Evolutionary conservation across 2,888 invertebrate genomes (phyloP).

Genomic region (Machimus atricapillus): DNA sequence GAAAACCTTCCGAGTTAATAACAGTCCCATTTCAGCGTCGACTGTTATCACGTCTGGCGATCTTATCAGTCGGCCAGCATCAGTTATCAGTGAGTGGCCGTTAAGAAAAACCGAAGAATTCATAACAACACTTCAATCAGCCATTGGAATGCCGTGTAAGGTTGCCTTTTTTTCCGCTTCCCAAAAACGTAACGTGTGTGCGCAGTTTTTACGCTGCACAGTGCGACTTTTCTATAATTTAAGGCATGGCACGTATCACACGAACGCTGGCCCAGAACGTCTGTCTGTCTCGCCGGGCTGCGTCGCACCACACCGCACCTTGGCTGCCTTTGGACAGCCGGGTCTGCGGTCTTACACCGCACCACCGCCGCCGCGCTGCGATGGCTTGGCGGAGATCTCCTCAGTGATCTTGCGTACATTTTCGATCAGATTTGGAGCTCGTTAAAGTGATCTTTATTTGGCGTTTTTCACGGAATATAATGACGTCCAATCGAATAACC

Average conservation of each 20-base stretch:
- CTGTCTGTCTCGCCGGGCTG: neutral
- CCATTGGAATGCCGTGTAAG: slow-evolving; percentile 35
- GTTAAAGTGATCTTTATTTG: slow-evolving; percentile 51
- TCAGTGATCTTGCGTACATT: slow-evolving; percentile 40
- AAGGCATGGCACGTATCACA: slow-evolving; percentile 36
- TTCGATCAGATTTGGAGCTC: slow-evolving; percentile 49
- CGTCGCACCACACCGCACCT: neutral
- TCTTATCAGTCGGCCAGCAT: neutral
- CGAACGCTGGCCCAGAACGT: neutral
- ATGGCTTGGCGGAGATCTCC: slow-evolving; percentile 41
- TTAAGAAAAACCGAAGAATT: slow-evolving; percentile 12
- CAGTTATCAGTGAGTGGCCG: neutral
- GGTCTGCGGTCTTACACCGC: neutral
- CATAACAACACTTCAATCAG: slow-evolving; percentile 34
- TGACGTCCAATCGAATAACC: slow-evolving; percentile 40
- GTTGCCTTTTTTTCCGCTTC: slow-evolving; percentile 35
- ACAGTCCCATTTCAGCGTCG: neutral
- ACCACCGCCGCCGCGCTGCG: slow-evolving; percentile 5
- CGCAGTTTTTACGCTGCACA: slow-evolving; percentile 16
- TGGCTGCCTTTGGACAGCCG: too few species aligned
- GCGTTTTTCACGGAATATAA: slow-evolving; percentile 45
- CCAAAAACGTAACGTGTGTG: slow-evolving; percentile 34
- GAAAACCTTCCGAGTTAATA: neutral
- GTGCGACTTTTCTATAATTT: slow-evolving; percentile 39
- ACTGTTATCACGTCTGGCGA: neutral